Base-by-base conservation (phyloP, 2,113 vertebrate species). In the Lasiurus borealis region DNA sequence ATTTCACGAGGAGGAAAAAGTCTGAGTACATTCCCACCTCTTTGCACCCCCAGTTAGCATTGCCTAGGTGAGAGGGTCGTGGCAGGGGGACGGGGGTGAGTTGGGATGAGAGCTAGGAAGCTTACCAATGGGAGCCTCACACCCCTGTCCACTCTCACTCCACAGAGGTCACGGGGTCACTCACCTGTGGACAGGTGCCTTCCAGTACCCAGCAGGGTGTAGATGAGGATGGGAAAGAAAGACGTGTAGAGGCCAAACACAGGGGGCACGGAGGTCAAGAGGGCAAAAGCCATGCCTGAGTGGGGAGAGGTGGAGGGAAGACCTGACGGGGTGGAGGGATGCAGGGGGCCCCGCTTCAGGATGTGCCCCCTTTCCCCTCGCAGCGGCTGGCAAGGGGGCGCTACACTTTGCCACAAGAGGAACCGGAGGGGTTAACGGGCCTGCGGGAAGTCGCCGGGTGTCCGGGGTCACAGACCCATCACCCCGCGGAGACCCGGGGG, bases 201-300 rank as follows among this genome's bases (percentile, higher is more conserved):
- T 64, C 99, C 99, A 8, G 99, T 99, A 87, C 99, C 99, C 94
- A 99, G 98, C 50, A 99, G 93, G 98, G 99, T 99, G 96, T 99
- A 99, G 31, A 99, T 97, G 86, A 99, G 96, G 94, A 99, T 98
- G 0, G 99, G 99, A 91, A 99, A 99, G 97, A 99, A 99, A 16
- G 99, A 99, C 6, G 99, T 99, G 98, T 99, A 99, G 23, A 99
- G 99, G 77, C 99, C 99, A 50, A 99, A 99, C 94, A 99, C 98
- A 0, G 99, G 99, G n/a, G 99, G 99, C 91, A 99, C 99, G 0
- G 99, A 99, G n/a, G 99, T 99, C 96, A 99, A 98, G 69, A 99
- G 97, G 40, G 99, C 99, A 95, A 99, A 99, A 27, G 99, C 99
- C 99, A 99, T 99, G 46, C 99, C 99, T 99, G 97, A 76, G 12